phyloP scores from a whole-genome alignment of 2,888 invertebrate genomes.

The Torymus auratus region DNA sequence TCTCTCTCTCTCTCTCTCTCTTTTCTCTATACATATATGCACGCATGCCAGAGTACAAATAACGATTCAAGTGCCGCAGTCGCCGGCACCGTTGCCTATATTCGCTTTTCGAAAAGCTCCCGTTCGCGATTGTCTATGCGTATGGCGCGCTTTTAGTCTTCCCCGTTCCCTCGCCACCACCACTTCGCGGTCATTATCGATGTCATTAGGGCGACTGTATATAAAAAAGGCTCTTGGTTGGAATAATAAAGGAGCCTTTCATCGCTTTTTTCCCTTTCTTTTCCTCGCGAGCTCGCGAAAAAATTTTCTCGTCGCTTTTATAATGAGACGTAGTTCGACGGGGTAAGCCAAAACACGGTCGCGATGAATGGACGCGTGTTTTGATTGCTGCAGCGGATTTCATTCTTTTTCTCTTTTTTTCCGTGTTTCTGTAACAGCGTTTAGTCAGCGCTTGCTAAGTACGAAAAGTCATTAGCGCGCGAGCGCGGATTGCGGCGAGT shows the following conservation, averaged over 20 bases:
- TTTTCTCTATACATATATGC: background rate
- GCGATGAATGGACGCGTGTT: no score
- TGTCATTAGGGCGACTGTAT: conserved; percentile 23
- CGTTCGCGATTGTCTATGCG: conserved; percentile 22
- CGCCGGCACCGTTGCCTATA: no score
- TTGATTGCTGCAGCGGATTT: no score
- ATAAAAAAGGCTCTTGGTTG: conserved; percentile 11
- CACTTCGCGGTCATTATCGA: conserved; percentile 33
- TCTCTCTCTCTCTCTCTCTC: conserved; percentile 5
- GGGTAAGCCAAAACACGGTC: no score
- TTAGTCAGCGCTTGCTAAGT: no score
- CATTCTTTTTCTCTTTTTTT: no score
- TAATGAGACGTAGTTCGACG: conserved; percentile 10
- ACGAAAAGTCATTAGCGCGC: no score
- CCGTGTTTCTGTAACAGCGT: no score
- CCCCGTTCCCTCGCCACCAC: background rate
- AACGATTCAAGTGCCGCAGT: background rate
- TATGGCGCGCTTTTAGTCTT: conserved; percentile 26
- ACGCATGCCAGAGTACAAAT: background rate
- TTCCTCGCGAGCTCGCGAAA: background rate
- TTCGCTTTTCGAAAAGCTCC: no score
- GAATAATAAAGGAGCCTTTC: conserved; percentile 15
- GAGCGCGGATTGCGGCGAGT: no score
- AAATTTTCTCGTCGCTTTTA: conserved; percentile 20
- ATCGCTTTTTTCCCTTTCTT: background rate